phyloP scores from a whole-genome alignment of 2,888 invertebrate genomes.

The Neoaliturus tenellus region DNA sequence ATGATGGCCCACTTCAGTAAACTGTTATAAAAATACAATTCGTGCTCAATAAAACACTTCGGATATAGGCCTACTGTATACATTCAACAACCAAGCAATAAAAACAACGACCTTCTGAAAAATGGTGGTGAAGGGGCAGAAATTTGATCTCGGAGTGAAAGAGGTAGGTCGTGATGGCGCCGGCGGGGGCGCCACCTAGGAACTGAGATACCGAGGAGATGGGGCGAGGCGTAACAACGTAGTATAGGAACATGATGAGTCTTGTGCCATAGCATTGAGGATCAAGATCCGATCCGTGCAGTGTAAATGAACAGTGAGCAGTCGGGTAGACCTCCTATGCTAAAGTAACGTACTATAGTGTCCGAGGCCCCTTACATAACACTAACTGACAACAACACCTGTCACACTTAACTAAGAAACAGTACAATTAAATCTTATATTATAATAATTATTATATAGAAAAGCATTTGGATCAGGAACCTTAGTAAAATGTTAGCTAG shows the following conservation, averaged over 20 bases:
- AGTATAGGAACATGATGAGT: conserved; percentile 42
- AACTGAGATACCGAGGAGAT: conserved; percentile 43
- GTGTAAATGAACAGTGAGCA: conserved; percentile 35
- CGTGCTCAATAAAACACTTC: no score
- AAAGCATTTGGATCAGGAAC: conserved; percentile 72
- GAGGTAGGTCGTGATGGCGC: conserved; percentile 31
- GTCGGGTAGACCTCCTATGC: conserved; percentile 11
- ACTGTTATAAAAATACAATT: no score
- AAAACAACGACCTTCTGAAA: not conserved
- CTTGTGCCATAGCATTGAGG: conserved; percentile 56
- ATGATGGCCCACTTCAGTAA: no score
- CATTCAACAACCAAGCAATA: not conserved
- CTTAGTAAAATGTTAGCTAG: conserved; percentile 71
- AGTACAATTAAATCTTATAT: conserved; percentile 64
- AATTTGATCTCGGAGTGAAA: conserved; percentile 11
- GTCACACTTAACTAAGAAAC: conserved; percentile 65
- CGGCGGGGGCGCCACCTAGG: conserved; percentile 19
- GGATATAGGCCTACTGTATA: not conserved
- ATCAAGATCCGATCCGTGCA: conserved; percentile 14
- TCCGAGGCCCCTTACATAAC: conserved; percentile 16
- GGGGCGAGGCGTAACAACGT: conserved; percentile 18
- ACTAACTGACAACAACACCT: conserved; percentile 57
- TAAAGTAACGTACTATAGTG: conserved; percentile 24
- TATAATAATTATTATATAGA: conserved; percentile 68
- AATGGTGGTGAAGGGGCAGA: not conserved